phyloP scores from a whole-genome alignment of 2,888 invertebrate species.

The Priocnemis perturbator region DNA sequence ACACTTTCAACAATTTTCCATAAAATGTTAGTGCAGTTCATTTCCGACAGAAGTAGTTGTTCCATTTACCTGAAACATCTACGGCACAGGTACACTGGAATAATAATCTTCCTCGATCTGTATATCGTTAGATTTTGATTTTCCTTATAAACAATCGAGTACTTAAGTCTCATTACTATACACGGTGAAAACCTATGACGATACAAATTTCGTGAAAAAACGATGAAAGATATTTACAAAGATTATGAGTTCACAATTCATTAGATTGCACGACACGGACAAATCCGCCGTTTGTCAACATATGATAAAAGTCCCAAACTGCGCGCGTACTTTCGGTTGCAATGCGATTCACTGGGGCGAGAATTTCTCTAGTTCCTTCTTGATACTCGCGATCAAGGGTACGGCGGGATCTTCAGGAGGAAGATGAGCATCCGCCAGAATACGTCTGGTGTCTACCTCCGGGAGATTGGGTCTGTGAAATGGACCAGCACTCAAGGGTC shows the following conservation, averaged over 20 bases:
- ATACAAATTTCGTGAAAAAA: slow-evolving; percentile 31
- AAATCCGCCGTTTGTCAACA: no score
- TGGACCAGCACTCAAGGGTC: slow-evolving; percentile 82
- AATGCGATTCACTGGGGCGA: slow-evolving; percentile 26
- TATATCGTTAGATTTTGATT: no score
- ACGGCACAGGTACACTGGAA: no score
- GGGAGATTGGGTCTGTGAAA: slow-evolving; percentile 78
- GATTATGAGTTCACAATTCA: background rate
- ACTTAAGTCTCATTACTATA: no score
- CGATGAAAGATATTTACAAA: slow-evolving; percentile 22
- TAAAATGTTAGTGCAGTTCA: no score
- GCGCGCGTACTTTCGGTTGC: background rate
- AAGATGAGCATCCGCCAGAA: slow-evolving; percentile 79
- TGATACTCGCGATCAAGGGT: slow-evolving; percentile 90
- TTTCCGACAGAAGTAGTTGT: no score
- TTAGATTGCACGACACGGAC: no score
- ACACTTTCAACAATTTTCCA: no score
- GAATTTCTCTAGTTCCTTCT: slow-evolving; percentile 79
- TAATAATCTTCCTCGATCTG: background rate
- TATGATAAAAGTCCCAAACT: background rate
- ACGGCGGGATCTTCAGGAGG: slow-evolving; percentile 84
- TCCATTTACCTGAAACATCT: no score
- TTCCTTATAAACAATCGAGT: no score
- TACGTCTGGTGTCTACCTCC: slow-evolving; percentile 76
- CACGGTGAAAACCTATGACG: background rate